These are phyloP conservation scores for Selenia dentaria DNA, from an alignment of 2,888 invertebrate genomes.

Conservation along the genomic window DNA sequence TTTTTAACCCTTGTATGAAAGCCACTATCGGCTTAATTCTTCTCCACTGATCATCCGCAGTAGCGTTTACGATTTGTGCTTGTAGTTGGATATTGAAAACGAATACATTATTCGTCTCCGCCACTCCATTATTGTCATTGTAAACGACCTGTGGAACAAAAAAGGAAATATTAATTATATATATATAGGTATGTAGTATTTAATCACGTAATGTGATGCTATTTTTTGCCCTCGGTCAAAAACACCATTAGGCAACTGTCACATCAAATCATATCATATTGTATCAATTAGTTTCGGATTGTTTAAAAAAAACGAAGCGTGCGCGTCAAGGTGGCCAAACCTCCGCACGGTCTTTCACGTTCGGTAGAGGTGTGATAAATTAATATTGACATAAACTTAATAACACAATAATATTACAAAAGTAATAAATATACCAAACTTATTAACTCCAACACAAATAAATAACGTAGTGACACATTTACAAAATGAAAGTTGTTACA, in stretches of 20 bases:
- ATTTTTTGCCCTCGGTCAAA: constrained; percentile 30
- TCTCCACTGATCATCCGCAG: constrained; percentile 28
- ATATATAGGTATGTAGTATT: constrained; percentile 10
- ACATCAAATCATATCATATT: constrained; percentile 39
- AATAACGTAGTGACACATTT: too few relatives aligned
- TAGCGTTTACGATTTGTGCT: constrained; percentile 64
- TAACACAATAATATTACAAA: too few relatives aligned
- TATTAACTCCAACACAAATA: too few relatives aligned
- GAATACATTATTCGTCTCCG: constrained; percentile 60
- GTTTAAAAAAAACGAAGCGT: constrained; percentile 32
- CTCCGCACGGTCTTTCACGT: constrained; percentile 12
- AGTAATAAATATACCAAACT: too few relatives aligned
- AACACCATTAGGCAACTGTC: constrained; percentile 41
- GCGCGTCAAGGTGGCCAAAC: constrained; percentile 33
- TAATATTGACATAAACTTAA: not conserved
- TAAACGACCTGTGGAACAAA: constrained; percentile 72
- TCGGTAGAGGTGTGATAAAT: not conserved
- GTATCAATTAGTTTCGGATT: constrained; percentile 34
- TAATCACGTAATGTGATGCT: constrained; percentile 21
- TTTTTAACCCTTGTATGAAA: constrained; percentile 40
- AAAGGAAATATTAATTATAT: constrained; percentile 35
- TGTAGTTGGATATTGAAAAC: constrained; percentile 72
- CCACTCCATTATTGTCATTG: constrained; percentile 68
- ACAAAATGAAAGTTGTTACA: too few relatives aligned
- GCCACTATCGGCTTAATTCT: constrained; percentile 37